Percentiles rank a stretch among this genome's conserved stretches.
These are phyloP conservation scores for Lanius collurio DNA, from an alignment of 2,113 vertebrate species.

Conservation along the genomic window DNA sequence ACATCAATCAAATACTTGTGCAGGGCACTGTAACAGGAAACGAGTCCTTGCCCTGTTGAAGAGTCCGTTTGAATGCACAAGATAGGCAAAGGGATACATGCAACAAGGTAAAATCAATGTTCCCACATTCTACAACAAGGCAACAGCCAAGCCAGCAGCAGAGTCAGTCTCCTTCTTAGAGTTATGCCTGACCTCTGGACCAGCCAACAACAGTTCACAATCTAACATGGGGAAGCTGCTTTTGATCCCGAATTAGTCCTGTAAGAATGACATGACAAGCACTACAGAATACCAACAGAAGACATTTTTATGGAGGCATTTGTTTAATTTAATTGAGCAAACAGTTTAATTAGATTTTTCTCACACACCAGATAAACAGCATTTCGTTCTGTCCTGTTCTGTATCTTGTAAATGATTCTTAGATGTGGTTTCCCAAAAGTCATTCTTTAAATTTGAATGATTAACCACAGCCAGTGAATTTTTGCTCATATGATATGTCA, in stretches of 20 bases:
- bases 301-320: constrained; percentile 21
- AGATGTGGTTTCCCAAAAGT: constrained; percentile 20
- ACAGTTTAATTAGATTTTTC: constrained; percentile 43
- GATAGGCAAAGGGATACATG: not conserved
- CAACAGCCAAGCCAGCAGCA: not conserved
- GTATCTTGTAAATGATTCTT: constrained; percentile 17
- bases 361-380: constrained; percentile 19
- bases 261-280: not conserved
- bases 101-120: not conserved
- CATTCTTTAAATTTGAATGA: constrained; percentile 1
- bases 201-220: not conserved
- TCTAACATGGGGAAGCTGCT: not conserved
- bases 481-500: not conserved
- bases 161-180: not conserved
- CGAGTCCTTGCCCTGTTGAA: not conserved
- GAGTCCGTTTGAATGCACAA: not conserved
- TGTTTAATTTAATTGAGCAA: constrained; percentile 34
- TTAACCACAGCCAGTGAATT: not conserved
- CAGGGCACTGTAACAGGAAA: not conserved
- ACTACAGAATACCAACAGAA: not conserved
- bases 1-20: not conserved
- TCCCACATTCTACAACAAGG: not conserved
- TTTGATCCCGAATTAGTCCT: not conserved
- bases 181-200: not conserved
- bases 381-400: not conserved